phyloP scores from a whole-genome alignment of 2,113 vertebrate species.

The Myrmophylax atrothorax region DNA sequence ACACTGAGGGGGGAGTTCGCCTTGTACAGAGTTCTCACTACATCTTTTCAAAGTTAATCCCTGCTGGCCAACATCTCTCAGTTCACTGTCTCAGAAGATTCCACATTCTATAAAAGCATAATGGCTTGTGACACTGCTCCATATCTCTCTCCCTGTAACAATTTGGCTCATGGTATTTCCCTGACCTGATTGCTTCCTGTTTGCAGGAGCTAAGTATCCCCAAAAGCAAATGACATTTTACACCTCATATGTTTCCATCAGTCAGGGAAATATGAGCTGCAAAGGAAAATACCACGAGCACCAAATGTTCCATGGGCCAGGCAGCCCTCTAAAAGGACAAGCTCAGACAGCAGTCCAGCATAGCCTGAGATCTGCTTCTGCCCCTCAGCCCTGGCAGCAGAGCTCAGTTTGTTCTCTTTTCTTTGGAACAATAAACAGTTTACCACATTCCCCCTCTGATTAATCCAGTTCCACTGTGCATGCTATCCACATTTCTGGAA shows the following conservation, averaged over 20 bases:
- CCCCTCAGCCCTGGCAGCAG: background rate
- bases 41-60: background rate
- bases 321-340: background rate
- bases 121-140: background rate
- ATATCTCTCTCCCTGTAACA: background rate
- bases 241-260: background rate
- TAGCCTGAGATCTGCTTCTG: background rate
- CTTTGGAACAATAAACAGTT: background rate
- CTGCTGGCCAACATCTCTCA: background rate
- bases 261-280: background rate
- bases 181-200: background rate
- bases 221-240: slow-evolving; percentile 13
- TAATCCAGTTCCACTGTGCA: background rate
- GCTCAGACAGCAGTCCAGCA: background rate
- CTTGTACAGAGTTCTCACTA: background rate
- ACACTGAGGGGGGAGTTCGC: background rate
- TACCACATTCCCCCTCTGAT: rapidly evolving
- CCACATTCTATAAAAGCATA: background rate
- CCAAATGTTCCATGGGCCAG: background rate
- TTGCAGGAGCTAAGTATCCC: background rate
- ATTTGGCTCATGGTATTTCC: background rate
- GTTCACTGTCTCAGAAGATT: background rate
- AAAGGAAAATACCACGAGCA: background rate
- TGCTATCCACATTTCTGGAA: background rate
- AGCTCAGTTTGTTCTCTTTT: background rate